These are phyloP conservation scores for Eulithis testata DNA, from an alignment of 2,888 invertebrate species.

Conservation along the genomic window DNA sequence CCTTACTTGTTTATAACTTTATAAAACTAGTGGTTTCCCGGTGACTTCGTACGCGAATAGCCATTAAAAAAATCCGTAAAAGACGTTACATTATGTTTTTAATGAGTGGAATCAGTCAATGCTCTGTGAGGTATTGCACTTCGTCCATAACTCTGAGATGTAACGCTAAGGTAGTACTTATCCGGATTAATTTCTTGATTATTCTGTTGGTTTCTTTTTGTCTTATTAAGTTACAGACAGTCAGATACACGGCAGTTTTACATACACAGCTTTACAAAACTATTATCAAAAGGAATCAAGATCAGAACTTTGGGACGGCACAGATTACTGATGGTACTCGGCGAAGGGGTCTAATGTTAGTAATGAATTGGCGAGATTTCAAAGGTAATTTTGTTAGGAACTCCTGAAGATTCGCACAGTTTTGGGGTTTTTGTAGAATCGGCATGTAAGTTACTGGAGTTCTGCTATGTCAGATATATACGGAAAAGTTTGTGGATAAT, in stretches of 20 bases:
- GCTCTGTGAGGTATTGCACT: too few relatives aligned
- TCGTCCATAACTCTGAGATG: too few relatives aligned
- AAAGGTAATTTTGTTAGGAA: constrained; percentile 9
- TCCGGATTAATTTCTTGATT: too few relatives aligned
- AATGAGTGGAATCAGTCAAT: too few relatives aligned
- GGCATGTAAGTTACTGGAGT: not conserved
- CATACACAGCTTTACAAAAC: not conserved
- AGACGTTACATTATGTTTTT: too few relatives aligned
- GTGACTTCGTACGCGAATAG: not conserved
- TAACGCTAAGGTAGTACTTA: too few relatives aligned
- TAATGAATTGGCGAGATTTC: constrained; percentile 15
- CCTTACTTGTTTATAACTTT: constrained; percentile 58
- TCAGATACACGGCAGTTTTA: not conserved
- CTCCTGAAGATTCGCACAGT: constrained; percentile 6
- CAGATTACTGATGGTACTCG: not conserved
- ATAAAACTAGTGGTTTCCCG: constrained; percentile 53
- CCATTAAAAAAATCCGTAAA: too few relatives aligned
- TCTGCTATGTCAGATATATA: not conserved
- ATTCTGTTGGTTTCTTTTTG: not conserved
- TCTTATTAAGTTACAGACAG: not conserved
- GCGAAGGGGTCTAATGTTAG: constrained; percentile 5
- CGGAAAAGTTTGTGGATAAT: not conserved
- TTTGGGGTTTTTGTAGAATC: constrained; percentile 7
- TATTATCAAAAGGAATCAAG: constrained; percentile 52
- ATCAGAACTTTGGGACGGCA: constrained; percentile 15